These are phyloP conservation scores for Nothocercus nigrocapillus DNA, from an alignment of 2,113 vertebrate species.

Conservation along the genomic window DNA sequence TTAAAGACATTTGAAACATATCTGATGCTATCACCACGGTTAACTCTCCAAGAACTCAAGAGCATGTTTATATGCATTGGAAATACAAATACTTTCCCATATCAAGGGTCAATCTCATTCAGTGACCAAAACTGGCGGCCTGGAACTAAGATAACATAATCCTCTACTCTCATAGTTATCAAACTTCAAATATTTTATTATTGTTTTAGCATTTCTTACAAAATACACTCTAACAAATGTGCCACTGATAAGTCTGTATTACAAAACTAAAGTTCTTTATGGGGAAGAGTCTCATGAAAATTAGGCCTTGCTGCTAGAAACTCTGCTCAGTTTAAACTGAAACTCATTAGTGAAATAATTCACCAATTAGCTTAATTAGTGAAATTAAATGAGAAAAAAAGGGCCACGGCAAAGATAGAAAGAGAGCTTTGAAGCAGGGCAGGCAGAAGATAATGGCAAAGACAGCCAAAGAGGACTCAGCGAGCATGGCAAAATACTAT, in stretches of 20 bases:
- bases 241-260: neutral
- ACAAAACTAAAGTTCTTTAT: neutral
- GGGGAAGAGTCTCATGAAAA: fast-evolving
- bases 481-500: neutral
- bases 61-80: too few relatives aligned
- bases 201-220: neutral
- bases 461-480: neutral
- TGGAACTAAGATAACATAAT: neutral
- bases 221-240: fast-evolving
- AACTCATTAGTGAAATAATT: neutral
- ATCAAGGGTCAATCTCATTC: neutral
- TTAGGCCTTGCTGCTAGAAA: neutral
- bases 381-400: neutral
- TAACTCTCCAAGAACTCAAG: neutral
- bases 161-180: neutral
- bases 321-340: neutral
- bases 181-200: neutral
- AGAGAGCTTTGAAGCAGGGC: neutral
- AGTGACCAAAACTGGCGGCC: neutral
- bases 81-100: neutral
- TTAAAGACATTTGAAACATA: neutral
- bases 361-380: neutral
- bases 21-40: neutral
- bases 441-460: neutral
- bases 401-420: neutral